These are phyloP conservation scores for Lepas anatifera DNA, from an alignment of 2,888 invertebrate species.

Conservation along the genomic window DNA sequence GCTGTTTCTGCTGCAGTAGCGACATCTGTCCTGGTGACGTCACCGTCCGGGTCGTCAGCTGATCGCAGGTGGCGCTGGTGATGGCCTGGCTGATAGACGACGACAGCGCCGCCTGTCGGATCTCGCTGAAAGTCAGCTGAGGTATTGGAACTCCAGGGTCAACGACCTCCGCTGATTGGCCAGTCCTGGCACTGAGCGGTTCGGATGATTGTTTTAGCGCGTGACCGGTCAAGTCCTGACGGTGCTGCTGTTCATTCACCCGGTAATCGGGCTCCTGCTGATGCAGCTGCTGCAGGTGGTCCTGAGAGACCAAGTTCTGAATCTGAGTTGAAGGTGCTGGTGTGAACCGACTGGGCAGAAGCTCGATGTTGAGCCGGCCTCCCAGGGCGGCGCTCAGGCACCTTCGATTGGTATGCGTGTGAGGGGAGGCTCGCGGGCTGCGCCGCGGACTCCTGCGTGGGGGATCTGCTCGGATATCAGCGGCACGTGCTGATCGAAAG, in stretches of 20 bases:
- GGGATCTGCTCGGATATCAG: background rate
- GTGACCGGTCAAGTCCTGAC: too few species aligned
- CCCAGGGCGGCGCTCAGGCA: background rate
- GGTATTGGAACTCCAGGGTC: too few species aligned
- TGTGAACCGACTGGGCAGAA: background rate
- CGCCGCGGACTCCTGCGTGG: background rate
- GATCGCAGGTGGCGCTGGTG: background rate
- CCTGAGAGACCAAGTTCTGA: too few species aligned
- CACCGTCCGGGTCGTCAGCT: background rate
- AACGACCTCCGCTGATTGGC: background rate
- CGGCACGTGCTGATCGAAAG: background rate
- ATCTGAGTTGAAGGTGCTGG: background rate
- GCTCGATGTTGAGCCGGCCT: constrained; percentile 1
- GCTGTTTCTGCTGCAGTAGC: constrained; percentile 72
- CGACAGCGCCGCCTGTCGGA: background rate
- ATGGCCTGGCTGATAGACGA: constrained; percentile 8
- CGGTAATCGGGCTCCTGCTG: too few species aligned
- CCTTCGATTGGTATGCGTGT: background rate
- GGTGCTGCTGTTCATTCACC: too few species aligned
- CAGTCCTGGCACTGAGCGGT: too few species aligned
- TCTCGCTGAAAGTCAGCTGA: background rate
- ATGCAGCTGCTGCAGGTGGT: too few species aligned
- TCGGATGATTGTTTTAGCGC: too few species aligned
- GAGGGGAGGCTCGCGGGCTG: background rate
- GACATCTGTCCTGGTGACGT: constrained; percentile 33